A percentile compares a stretch with the other conserved stretches of the same genome.
These are phyloP conservation scores for Neoniphon sammara DNA, from an alignment of 2,797 vertebrate species.

Conservation along the genomic window DNA sequence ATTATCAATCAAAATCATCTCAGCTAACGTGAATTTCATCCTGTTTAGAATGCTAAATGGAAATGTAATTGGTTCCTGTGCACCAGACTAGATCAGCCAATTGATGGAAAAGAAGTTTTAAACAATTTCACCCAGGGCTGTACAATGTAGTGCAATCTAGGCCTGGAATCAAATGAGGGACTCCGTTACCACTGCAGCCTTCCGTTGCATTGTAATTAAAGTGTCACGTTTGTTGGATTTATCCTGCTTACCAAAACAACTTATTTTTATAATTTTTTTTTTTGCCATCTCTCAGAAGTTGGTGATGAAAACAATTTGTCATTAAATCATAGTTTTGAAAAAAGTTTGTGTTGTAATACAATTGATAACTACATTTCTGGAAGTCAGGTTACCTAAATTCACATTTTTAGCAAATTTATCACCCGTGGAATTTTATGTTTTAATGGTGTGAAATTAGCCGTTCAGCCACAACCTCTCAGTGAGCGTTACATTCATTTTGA, in stretches of 20 bases:
- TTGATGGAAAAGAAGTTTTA: neutral
- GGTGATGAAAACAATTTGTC: neutral
- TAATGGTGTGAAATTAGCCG: neutral
- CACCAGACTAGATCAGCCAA: neutral
- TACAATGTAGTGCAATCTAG: neutral
- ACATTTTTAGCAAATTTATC: constrained; percentile 16
- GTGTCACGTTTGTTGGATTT: constrained; percentile 6
- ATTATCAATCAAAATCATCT: constrained; percentile 1
- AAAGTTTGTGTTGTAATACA: constrained; percentile 22
- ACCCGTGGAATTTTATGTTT: constrained; percentile 15
- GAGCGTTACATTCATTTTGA: neutral
- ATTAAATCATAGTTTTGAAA: constrained; percentile 26
- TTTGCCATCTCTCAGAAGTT: neutral
- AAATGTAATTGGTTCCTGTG: neutral
- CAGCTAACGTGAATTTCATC: neutral
- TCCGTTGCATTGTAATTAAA: neutral
- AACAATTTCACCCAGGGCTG: neutral
- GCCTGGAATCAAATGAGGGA: neutral
- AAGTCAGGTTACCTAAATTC: neutral
- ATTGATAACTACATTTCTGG: constrained; percentile 19
- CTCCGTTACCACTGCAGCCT: neutral
- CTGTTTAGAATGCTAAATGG: neutral
- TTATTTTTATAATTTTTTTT: neutral
- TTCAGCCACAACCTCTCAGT: neutral
- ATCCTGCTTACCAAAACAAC: constrained; percentile 1